A percentile compares a stretch with the other conserved stretches of the same genome.
phyloP scores from a whole-genome alignment of 2,888 invertebrate genomes.

The Conomelus anceps region DNA sequence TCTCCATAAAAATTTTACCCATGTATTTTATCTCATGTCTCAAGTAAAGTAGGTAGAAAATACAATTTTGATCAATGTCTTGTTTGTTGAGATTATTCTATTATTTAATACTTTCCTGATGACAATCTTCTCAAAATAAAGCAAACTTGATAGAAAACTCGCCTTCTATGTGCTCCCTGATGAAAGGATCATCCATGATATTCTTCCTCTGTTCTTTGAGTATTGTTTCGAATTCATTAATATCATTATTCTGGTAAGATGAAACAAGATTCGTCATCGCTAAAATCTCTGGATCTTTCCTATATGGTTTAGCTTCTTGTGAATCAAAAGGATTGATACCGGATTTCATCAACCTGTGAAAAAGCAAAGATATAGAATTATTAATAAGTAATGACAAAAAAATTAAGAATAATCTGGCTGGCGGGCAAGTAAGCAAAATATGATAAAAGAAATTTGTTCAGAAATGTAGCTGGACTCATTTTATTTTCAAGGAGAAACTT shows the following conservation, averaged over 20 bases:
- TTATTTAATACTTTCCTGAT: neutral
- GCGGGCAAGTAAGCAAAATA: neutral
- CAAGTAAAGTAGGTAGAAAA: too few relatives aligned
- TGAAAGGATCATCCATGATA: conserved; percentile 99
- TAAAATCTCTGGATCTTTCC: conserved; percentile 97
- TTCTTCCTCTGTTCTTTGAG: conserved; percentile 87
- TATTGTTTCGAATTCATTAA: conserved; percentile 95
- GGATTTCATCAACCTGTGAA: conserved; percentile 89
- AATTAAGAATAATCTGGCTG: too few relatives aligned
- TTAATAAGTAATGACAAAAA: too few relatives aligned
- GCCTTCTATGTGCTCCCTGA: conserved; percentile 95
- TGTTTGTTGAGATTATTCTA: too few relatives aligned
- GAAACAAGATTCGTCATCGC: conserved; percentile 98
- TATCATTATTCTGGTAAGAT: conserved; percentile 97
- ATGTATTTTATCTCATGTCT: too few relatives aligned
- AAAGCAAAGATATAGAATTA: neutral
- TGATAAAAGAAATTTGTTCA: too few relatives aligned
- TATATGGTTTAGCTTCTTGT: conserved; percentile 99
- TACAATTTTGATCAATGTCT: too few relatives aligned
- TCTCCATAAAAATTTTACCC: too few relatives aligned
- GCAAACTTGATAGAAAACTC: conserved; percentile 36
- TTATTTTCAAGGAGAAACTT: too few relatives aligned
- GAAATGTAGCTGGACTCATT: too few relatives aligned
- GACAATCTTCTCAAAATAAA: neutral
- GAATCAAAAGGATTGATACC: conserved; percentile 99